Evolutionary conservation across 2,888 invertebrate genomes (phyloP), one percentile per base, ranked within the genome.

Genomic region (Lochmaea capreae): DNA sequence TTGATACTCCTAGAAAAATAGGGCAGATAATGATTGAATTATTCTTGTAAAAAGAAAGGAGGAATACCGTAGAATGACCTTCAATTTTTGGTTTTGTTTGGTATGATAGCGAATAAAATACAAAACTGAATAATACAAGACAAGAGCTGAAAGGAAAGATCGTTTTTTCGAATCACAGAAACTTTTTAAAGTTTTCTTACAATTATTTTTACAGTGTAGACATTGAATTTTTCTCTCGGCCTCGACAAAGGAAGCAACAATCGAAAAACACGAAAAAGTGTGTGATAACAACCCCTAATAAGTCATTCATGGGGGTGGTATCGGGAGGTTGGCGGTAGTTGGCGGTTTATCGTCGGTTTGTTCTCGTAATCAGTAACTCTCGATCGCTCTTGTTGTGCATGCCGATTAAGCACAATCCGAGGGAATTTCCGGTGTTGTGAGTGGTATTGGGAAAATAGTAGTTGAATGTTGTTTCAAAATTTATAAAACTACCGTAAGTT

Each of bases 321-420:
- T 65, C 65, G 74, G 68, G 72, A 69, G 74, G 62, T 42, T n/a
- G 74, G 71, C 76, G 76, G 77, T 75, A 76, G 78, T 76, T 72
- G 77, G 75, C 74, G 79, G 78, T 78, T 78, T 75, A 77, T 69
- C 77, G 75, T 79, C 70, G 78, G 80, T 74, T 59, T 67, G 78
- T 77, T 80, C 78, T 76, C 76, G 78, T 82, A 83, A 82, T 82
- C 83, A 83, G 83, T 83, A 79, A 79, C 78, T 77, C 74, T 77
- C 79, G 79, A 81, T 82, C 81, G 80, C 75, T 80, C 68, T 80
- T 66, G 63, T 42, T 63, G 52, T 65, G 58, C 46, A 62, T 65
- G 46, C 71, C 65, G 80, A 54, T 79, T 72, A 74, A 73, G 70
- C 73, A 74, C 76, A 14, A 16, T 68, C 39, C n/a, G 46, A 61